Evolutionary conservation across 2,797 vertebrate species (phyloP), one percentile per base, ranked within the genome.

Genomic region (Sternotherus odoratus): DNA sequence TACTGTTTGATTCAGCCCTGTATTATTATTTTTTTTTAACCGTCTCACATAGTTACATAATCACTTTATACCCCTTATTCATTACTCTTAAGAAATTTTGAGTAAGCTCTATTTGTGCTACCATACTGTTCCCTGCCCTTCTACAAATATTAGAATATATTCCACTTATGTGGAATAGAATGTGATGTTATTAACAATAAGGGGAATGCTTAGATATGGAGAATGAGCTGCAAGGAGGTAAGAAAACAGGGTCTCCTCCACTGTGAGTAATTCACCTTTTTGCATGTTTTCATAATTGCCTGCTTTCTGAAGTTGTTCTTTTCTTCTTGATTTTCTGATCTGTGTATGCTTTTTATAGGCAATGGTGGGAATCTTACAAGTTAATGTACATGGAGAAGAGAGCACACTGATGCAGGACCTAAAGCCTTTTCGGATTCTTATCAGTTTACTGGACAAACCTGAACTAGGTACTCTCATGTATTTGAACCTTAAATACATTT

Each of bases 381-480:
- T 99, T 66, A 99, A 99, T 95, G 99, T 98, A 83, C 98, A 98
- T 23, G 99, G 98, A 94, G 98, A 99, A 97, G 99, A 99, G 96
- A 99, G 98, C 89, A 97, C 99, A 10, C 97, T 99, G 94, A 99
- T 99, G 98, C 99, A 99, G 36, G 99, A 99, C 96, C 98, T 99
- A 86, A 99, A 99, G 97, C 99, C 99, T 30, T 99, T 99, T 96
- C 99, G 99, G 86, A 99, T 99, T 98, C 98, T 99, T 90, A 99
- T 99, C 97, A 99, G 99, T 97, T 98, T 99, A 90, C 97, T 99
- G 97, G 99, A 99, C 98, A 99, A 99, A 97, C 99, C 99, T 81
- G 99, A 99, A 94, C 98, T 99, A 84, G 99, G 99, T 99, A 99
- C 94, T 95, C 87, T 89, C 15, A 1, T 91, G 26, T 81, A 74